Evolutionary conservation across 2,888 invertebrate genomes (phyloP), one percentile per base, ranked within the genome.

Genomic region (Lymantria dispar): DNA sequence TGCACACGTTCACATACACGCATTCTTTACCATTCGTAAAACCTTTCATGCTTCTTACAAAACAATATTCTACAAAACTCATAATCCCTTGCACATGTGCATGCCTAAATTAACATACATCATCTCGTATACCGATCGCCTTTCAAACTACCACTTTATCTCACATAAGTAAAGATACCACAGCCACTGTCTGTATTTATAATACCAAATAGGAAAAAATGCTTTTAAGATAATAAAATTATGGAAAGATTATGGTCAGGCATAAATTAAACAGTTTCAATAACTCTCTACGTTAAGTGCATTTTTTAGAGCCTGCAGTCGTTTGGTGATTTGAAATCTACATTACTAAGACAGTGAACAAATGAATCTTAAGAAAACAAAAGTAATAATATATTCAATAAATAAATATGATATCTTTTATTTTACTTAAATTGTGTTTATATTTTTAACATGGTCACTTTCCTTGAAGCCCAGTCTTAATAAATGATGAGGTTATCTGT

Each of bases 121-220:
- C 90, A 48, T 47, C 90, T 88, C 72, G 58, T 87, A 85, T 73
- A 60, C 82, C 48, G 45, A 52, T 77, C 72, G 71, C 48, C 85
- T 80, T 81, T 77, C 87, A 82, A 64, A 75, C 68, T 77, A 78
- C 76, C 83, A 81, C 83, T 76, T 81, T 83, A 83, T 76, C 75
- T 86, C 86, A 87, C 80, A 81, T 87, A 88, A 87, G 87, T 89
- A 85, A 89, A 88, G 83, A 90, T 90, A 91, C 91, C 91, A 91
- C 91, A 91, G 91, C 91, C 91, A 91, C 90, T 87, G 87, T 88
- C 89, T 90, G 90, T 91, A 90, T 89, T 88, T 85, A 89, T 87
- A 90, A 90, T 89, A 90, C 90, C 91, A 84, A 91, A 90, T 90
- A 90, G 89, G 88, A 90, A 88, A 83, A 33, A 89, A 90, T 88